Evolutionary conservation across 2,888 invertebrate species (phyloP).

Genomic region (Philereme vetulata): DNA sequence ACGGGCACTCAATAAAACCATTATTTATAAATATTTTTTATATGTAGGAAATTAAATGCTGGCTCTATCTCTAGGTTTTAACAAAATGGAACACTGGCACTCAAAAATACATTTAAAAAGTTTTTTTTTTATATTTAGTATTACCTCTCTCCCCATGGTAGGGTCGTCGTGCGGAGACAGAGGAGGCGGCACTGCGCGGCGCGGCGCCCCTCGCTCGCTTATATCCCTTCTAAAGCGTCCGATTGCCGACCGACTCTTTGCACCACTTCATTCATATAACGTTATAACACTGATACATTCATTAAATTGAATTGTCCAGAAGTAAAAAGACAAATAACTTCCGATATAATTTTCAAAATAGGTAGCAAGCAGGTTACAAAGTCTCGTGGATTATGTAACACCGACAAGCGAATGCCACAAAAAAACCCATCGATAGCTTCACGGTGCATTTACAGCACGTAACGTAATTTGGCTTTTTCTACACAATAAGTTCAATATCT

Average conservation of each 20-base stretch:
- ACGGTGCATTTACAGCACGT: constrained; percentile 38
- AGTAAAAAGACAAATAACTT: constrained; percentile 47
- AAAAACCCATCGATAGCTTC: constrained; percentile 39
- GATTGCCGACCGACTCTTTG: constrained; percentile 39
- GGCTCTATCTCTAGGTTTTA: background rate
- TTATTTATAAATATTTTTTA: background rate
- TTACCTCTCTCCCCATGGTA: constrained; percentile 76
- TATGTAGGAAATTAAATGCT: too few species aligned
- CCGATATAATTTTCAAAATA: constrained; percentile 40
- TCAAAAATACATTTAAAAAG: constrained; percentile 14
- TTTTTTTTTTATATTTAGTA: constrained; percentile 24
- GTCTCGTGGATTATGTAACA: constrained; percentile 45
- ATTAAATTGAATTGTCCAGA: constrained; percentile 45
- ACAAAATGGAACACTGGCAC: constrained; percentile 1
- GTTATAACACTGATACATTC: constrained; percentile 58
- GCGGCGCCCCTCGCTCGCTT: constrained; percentile 61
- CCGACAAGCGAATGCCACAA: constrained; percentile 39
- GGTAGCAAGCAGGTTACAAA: constrained; percentile 20
- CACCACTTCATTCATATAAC: constrained; percentile 42
- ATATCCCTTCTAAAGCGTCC: constrained; percentile 54
- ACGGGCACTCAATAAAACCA: constrained; percentile 3
- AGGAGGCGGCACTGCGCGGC: constrained; percentile 67
- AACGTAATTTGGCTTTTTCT: constrained; percentile 24
- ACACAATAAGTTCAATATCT: constrained; percentile 19
- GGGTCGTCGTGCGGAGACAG: constrained; percentile 59